phyloP scores from a whole-genome alignment of 2,888 invertebrate species.

The Xestia xanthographa region DNA sequence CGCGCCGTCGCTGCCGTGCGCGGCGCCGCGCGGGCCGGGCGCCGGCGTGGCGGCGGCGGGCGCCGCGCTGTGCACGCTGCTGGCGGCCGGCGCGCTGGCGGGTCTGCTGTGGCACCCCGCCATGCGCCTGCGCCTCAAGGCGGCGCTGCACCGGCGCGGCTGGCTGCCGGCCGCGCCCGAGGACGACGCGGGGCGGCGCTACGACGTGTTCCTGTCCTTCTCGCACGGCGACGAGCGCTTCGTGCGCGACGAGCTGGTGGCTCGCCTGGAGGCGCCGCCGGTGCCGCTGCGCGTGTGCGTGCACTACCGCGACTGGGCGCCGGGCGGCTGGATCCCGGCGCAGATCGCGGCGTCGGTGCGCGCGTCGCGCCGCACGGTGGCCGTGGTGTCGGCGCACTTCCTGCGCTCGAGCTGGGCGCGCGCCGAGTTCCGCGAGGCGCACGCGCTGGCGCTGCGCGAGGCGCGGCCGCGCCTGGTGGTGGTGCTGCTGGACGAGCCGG shows the following conservation, averaged over 20 bases:
- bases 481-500: slow-evolving; percentile 90
- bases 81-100: slow-evolving; percentile 50
- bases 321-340: slow-evolving; percentile 66
- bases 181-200: slow-evolving; percentile 75
- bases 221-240: slow-evolving; percentile 94
- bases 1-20: neutral
- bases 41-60: neutral
- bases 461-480: slow-evolving; percentile 93
- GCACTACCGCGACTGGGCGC: slow-evolving; percentile 67
- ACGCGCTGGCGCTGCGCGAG: slow-evolving; percentile 70
- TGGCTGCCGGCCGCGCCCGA: slow-evolving; percentile 63
- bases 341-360: slow-evolving; percentile 64
- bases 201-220: slow-evolving; percentile 96
- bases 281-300: slow-evolving; percentile 69
- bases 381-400: slow-evolving; percentile 67
- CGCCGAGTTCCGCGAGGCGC: slow-evolving; percentile 93
- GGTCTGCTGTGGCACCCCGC: slow-evolving; percentile 50
- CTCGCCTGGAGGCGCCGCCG: slow-evolving; percentile 91
- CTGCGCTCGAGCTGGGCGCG: slow-evolving; percentile 90
- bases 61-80: slow-evolving; percentile 8
- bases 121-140: slow-evolving; percentile 60
- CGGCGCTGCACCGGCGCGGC: slow-evolving; percentile 58
- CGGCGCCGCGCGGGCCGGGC: neutral
- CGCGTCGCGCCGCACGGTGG: slow-evolving; percentile 61
- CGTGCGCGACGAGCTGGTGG: slow-evolving; percentile 91